A percentile compares a stretch with the other conserved stretches of the same genome.
These are phyloP conservation scores for Xiphophorus birchmanni DNA, from an alignment of 2,797 vertebrate genomes.

Conservation along the genomic window DNA sequence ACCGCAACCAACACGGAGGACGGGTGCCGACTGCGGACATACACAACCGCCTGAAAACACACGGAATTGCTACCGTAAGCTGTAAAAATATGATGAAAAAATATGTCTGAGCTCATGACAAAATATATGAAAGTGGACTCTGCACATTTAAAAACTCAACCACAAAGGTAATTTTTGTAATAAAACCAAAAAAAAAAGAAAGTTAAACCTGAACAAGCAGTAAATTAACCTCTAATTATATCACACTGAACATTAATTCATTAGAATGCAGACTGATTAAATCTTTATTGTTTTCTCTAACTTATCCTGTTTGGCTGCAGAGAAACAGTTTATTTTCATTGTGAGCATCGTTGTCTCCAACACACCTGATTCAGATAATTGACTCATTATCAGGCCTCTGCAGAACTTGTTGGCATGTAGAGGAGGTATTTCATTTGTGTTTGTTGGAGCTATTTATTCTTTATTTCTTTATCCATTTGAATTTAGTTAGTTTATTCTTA, in stretches of 20 bases:
- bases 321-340: not conserved
- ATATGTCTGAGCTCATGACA: not conserved
- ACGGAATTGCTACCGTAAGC: not conserved
- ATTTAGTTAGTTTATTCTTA: no score
- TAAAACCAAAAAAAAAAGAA: not conserved
- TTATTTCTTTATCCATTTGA: no score
- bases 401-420: not conserved
- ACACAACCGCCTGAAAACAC: slow-evolving; percentile 73
- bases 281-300: not conserved
- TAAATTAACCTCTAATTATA: not conserved
- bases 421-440: not conserved
- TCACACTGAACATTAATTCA: not conserved
- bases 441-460: no score
- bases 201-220: not conserved
- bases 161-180: not conserved
- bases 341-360: not conserved
- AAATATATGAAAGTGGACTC: not conserved
- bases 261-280: not conserved
- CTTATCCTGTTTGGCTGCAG: not conserved
- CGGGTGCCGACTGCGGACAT: slow-evolving; percentile 83
- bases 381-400: not conserved
- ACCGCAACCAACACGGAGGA: slow-evolving; percentile 80
- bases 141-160: not conserved
- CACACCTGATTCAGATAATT: not conserved
- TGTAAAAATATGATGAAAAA: not conserved